Base-by-base conservation (phyloP, 2,797 vertebrate species). In the Aselliscus stoliczkanus region DNA sequence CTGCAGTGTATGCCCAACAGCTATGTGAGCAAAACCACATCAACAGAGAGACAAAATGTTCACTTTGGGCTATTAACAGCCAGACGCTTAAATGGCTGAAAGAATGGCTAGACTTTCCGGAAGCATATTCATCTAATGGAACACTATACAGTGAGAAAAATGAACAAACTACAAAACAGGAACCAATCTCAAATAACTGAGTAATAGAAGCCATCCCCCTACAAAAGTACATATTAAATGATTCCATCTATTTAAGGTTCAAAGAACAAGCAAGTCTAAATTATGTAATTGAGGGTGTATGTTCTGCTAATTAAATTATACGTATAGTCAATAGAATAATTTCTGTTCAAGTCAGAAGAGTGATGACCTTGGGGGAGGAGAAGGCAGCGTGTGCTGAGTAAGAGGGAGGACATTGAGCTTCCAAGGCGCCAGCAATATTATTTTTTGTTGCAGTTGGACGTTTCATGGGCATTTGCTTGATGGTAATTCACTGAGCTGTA, bases 371-470 rank as follows among this genome's bases (percentile, higher is more conserved):
- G 8, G 10, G 52, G 52, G 6, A 54, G 52, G 6, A 54, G 52
- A 42, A 20, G n/a, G 54, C 17, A 1, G 31, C 4, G 6, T 1
- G 4, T 3, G 0, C 10, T 15, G 42, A 18, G 27, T 3, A 4
- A 50, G 8, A 9, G 52, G 37, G 62, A 29, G 54, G 62, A 31
- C 29, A 29, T 42, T 6, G 44, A 44, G 62, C 18, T 60, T 27
- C 69, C 5, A 7, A n/a, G 25, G 42, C 25, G 39, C 0, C 3
- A 13, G 31, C 62, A 21, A 17, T 1, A 27, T 9, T 37, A 23
- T 56, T 75, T 60, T 39, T 31, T 10, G 10, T 8, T 34, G 37
- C 29, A 37, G 69, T 6, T 27, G 58, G 70, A 7, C 39, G 37
- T 62, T 58, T 64, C 50, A 20, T 25, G 29, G 44, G 58, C 65